Conservation (phyloP, 2,888 invertebrate genomes). For the Spatulosminthurus flaviceps region DNA sequence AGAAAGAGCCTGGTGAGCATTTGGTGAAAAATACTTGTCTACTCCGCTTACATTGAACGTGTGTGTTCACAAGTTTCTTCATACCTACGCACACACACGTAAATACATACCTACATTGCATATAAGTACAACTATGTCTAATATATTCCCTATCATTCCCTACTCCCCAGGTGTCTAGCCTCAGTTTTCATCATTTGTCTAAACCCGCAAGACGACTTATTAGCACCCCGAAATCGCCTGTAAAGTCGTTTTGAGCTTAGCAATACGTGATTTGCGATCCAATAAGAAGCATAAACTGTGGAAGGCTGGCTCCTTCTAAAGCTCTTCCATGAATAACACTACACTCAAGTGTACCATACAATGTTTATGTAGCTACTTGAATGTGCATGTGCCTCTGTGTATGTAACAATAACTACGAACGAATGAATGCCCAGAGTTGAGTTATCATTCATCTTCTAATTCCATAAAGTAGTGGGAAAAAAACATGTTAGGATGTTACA, state of each 20-base stretch:
- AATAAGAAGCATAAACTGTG: neutral
- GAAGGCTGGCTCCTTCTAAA: neutral
- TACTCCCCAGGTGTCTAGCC: constrained; percentile 38
- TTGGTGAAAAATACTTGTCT: neutral
- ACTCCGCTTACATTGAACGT: constrained; percentile 4
- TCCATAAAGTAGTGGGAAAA: neutral
- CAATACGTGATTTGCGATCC: constrained; percentile 33
- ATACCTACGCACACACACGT: too few species aligned
- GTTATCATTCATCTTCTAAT: too few species aligned
- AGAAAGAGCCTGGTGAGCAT: neutral
- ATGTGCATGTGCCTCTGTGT: too few species aligned
- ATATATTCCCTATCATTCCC: neutral
- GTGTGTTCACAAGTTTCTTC: constrained; percentile 31
- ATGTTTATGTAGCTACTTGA: too few species aligned
- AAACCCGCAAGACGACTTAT: constrained; percentile 40
- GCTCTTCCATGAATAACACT: constrained; percentile 5
- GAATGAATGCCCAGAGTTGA: too few species aligned
- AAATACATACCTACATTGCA: too few species aligned
- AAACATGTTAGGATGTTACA: neutral
- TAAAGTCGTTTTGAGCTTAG: constrained; percentile 23
- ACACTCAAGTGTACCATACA: too few species aligned
- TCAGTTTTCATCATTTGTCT: constrained; percentile 45
- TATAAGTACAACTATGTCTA: neutral
- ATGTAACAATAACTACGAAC: too few species aligned
- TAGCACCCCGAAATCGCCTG: constrained; percentile 34